A percentile compares a stretch with the other conserved stretches of the same genome.
Conservation (phyloP, 2,797 vertebrate genomes). For the Tangara arthus region DNA sequence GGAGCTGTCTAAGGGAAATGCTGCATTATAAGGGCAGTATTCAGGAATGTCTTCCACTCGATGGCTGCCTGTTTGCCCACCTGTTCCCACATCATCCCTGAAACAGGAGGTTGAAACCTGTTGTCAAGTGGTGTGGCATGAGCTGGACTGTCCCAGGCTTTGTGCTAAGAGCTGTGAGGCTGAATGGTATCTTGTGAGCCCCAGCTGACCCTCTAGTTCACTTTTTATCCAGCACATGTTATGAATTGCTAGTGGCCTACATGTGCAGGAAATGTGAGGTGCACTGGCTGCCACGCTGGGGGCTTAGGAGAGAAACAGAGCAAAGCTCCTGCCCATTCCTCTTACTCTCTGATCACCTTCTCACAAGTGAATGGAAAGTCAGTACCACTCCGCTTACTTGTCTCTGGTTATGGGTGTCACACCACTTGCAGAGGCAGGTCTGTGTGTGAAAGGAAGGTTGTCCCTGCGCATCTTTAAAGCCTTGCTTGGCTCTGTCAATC, state of each 20-base stretch:
- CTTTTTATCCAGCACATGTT: neutral
- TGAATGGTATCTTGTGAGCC: neutral
- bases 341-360: neutral
- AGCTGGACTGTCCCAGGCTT: neutral
- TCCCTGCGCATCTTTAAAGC: neutral
- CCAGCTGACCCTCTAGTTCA: neutral
- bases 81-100: neutral
- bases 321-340: neutral
- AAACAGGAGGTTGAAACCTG: neutral
- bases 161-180: neutral
- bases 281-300: fast-evolving
- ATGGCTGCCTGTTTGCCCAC: neutral
- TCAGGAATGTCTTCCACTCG: neutral
- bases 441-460: neutral
- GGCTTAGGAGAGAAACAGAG: neutral
- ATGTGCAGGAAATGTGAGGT: neutral
- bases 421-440: neutral
- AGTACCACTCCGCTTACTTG: neutral
- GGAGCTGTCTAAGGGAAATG: neutral
- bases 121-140: neutral
- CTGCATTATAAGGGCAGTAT: fast-evolving
- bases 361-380: neutral
- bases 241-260: neutral
- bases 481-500: neutral
- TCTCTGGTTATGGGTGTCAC: neutral